Conservation (phyloP, 2,113 vertebrate species). For the Delphinapterus leucas region DNA sequence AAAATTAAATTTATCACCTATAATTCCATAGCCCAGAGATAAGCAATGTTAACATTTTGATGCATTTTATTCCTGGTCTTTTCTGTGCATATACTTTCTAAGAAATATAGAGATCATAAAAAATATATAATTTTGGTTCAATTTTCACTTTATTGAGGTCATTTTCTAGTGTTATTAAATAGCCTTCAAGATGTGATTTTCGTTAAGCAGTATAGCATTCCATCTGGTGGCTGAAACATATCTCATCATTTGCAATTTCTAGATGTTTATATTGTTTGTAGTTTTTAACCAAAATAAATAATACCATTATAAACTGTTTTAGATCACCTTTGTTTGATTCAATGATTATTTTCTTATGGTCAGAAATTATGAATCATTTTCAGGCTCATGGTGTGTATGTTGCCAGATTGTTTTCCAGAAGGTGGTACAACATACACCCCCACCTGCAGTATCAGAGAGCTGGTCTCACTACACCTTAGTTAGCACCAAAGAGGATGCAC, state of each 20-base stretch:
- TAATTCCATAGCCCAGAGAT: not conserved
- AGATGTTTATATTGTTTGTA: not conserved
- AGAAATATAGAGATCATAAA: not conserved
- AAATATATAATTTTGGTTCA: not conserved
- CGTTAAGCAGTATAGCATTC: not conserved
- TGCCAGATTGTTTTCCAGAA: not conserved
- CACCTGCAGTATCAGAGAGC: not conserved
- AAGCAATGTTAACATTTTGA: not conserved
- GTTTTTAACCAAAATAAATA: constrained; percentile 20
- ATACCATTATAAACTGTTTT: not conserved
- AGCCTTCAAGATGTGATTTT: constrained; percentile 3
- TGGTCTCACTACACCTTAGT: not conserved
- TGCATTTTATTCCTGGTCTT: not conserved
- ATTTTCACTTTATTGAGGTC: constrained; percentile 16
- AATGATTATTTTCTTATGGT: not conserved
- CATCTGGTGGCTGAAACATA: not conserved
- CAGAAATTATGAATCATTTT: not conserved
- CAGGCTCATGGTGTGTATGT: not conserved
- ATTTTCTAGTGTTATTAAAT: not conserved
- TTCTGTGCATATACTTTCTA: not conserved
- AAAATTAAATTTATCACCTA: not conserved
- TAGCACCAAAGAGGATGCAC: not conserved
- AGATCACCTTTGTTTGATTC: not conserved
- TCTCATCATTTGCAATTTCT: constrained; percentile 4
- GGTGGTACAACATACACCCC: not conserved